Evolutionary conservation across 2,113 vertebrate genomes (phyloP).

Genomic region (Eulemur rufifrons): DNA sequence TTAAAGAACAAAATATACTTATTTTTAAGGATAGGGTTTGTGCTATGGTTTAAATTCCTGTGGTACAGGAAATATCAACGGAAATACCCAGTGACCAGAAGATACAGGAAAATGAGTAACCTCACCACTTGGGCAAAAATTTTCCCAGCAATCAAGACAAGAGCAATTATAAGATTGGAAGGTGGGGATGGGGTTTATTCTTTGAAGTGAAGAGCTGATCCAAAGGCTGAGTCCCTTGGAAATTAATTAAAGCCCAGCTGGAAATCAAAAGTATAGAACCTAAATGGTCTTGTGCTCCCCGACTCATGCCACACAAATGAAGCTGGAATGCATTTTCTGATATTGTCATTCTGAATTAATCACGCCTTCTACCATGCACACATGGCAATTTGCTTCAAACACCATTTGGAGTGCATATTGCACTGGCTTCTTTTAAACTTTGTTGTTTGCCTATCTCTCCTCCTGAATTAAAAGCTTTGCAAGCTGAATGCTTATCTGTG

Average conservation of each 20-base stretch:
- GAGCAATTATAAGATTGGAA: neutral
- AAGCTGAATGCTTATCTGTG: neutral
- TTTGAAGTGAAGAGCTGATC: neutral
- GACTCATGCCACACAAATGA: neutral
- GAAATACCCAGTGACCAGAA: neutral
- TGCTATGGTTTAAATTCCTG: neutral
- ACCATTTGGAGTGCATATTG: neutral
- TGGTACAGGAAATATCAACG: neutral
- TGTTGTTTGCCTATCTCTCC: neutral
- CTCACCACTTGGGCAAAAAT: neutral
- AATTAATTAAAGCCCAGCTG: slow-evolving; percentile 12
- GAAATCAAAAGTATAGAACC: slow-evolving; percentile 31
- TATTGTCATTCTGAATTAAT: neutral
- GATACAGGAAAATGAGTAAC: neutral
- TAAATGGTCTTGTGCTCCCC: neutral
- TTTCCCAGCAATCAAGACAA: neutral
- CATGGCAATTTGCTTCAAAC: neutral
- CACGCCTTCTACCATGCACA: neutral
- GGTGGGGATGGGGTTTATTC: neutral
- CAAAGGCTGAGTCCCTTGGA: neutral
- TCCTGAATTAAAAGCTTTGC: neutral
- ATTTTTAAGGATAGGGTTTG: neutral
- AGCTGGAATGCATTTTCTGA: neutral
- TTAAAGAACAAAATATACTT: neutral
- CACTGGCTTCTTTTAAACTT: neutral